A percentile compares a stretch with the other conserved stretches of the same genome.
Evolutionary conservation across 2,888 invertebrate genomes (phyloP).

Genomic region (Aplocera efformata): DNA sequence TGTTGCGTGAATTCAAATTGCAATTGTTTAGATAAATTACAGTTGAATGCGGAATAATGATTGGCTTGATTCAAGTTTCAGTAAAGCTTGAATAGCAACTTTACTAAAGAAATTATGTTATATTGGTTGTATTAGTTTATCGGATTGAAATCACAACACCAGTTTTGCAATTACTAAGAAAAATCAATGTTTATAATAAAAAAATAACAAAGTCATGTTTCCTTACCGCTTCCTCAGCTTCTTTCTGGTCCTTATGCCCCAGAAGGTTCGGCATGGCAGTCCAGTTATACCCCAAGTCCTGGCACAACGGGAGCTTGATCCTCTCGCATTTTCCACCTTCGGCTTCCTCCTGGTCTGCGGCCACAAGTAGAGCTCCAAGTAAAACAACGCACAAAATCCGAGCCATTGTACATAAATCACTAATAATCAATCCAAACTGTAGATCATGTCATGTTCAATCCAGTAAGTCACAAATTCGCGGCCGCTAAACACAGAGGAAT

Average conservation of each 20-base stretch:
- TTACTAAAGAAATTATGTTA: no score
- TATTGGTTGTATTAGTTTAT: no score
- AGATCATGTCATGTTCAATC: conserved; percentile 54
- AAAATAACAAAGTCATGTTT: conserved; percentile 10
- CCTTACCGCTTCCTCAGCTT: conserved; percentile 89
- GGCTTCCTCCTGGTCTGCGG: conserved; percentile 66
- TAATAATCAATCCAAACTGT: conserved; percentile 34
- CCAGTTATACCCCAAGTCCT: conserved; percentile 91
- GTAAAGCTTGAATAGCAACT: no score
- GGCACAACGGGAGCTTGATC: conserved; percentile 89
- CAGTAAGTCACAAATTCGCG: conserved; percentile 58
- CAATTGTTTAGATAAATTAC: no score
- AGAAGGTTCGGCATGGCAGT: conserved; percentile 93
- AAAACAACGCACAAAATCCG: conserved; percentile 63
- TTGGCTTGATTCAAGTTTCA: not conserved
- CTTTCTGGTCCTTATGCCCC: conserved; percentile 89
- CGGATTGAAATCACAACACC: no score
- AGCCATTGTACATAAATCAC: conserved; percentile 55
- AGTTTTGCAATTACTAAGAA: no score
- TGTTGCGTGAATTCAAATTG: no score
- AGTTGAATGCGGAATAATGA: no score
- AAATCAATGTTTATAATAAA: no score
- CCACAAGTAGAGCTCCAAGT: conserved; percentile 57
- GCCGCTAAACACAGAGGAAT: conserved; percentile 47
- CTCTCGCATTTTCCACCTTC: conserved; percentile 86